Evolutionary conservation across 1,140 invertebrate genomes (phyloP).

Genomic region (Drosophila athabasca): DNA sequence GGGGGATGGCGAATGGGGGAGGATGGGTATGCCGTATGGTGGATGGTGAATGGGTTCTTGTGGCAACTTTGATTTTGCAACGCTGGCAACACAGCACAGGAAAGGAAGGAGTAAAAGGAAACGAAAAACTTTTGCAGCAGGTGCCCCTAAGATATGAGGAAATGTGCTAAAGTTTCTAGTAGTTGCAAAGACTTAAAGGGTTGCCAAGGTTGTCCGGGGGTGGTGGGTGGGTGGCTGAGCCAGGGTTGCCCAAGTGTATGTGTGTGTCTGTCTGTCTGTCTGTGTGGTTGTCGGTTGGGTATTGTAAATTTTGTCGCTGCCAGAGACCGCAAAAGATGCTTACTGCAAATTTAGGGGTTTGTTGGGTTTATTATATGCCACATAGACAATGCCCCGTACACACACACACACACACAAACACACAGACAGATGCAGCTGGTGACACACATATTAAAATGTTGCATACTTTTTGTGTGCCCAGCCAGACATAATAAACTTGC

Average conservation of each 20-base stretch:
- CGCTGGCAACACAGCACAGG: slow-evolving; percentile 41
- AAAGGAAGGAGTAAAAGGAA: slow-evolving; percentile 32
- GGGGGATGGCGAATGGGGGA: no score
- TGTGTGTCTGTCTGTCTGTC: neutral
- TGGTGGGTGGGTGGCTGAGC: neutral
- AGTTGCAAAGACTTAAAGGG: slow-evolving; percentile 55
- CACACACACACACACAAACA: slow-evolving; percentile 18
- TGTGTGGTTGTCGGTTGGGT: neutral
- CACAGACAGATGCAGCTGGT: slow-evolving; percentile 17
- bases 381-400: slow-evolving; percentile 42
- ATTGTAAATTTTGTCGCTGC: slow-evolving; percentile 56
- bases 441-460: slow-evolving; percentile 79
- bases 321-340: slow-evolving; percentile 61
- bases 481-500: slow-evolving; percentile 75
- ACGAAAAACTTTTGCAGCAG: slow-evolving; percentile 71
- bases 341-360: slow-evolving; percentile 61
- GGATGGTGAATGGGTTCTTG: neutral
- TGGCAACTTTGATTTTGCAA: slow-evolving; percentile 73
- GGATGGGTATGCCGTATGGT: no score
- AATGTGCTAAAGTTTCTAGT: slow-evolving; percentile 61
- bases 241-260: neutral
- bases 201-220: slow-evolving; percentile 2
- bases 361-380: slow-evolving; percentile 63
- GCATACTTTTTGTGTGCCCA: slow-evolving; percentile 60
- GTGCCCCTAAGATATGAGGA: slow-evolving; percentile 64